Evolutionary conservation across 2,113 vertebrate genomes (phyloP).

Genomic region (Limnothrissa miodon): DNA sequence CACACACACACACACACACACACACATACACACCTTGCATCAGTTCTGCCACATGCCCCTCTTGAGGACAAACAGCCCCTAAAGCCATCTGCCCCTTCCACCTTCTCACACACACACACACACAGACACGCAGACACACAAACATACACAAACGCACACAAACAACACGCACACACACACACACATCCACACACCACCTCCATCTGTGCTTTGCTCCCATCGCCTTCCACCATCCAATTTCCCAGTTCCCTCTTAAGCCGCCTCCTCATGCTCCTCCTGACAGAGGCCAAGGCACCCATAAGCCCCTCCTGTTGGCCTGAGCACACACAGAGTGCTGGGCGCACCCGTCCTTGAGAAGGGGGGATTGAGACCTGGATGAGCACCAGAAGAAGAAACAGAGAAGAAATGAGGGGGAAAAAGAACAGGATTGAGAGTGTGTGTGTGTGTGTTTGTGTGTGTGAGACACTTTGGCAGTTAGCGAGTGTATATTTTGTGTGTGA

Average conservation of each 20-base stretch:
- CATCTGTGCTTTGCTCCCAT: not conserved
- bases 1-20: constrained; percentile 5
- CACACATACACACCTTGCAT: not conserved
- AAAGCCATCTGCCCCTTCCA: not conserved
- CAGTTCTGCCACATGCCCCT: not conserved
- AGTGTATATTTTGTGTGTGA: too few species aligned
- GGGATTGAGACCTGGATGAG: not conserved
- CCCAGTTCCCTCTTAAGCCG: not conserved
- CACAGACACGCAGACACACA: too few species aligned
- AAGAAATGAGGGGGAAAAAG: not conserved
- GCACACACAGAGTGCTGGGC: not conserved
- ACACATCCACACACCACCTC: too few species aligned
- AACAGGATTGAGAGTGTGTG: not conserved
- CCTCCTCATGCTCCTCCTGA: not conserved
- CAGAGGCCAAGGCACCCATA: not conserved
- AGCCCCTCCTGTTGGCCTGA: not conserved
- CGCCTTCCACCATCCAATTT: not conserved
- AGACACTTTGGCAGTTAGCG: too few species aligned
- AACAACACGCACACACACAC: too few species aligned
- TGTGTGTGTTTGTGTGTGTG: too few species aligned
- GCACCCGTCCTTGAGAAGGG: too few species aligned
- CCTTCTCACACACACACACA: too few species aligned
- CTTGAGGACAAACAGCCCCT: not conserved
- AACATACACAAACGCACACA: too few species aligned
- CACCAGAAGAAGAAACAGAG: not conserved